Evolutionary conservation across 2,888 invertebrate species (phyloP).

Genomic region (Perizoma affinitatum): DNA sequence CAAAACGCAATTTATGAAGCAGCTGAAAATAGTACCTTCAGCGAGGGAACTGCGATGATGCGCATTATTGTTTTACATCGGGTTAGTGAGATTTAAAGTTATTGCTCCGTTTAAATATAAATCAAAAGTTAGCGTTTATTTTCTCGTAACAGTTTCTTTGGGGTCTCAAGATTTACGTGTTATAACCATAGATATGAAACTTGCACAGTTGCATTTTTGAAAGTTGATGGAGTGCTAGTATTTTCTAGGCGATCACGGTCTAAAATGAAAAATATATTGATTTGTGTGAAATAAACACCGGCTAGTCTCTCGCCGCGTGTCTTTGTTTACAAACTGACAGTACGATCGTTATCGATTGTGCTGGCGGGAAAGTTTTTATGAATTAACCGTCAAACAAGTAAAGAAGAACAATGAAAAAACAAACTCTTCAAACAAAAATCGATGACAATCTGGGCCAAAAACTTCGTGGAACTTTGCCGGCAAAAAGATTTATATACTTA

Average conservation of each 20-base stretch:
- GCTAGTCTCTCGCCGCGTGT: slow-evolving; percentile 39
- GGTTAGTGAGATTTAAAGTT: slow-evolving; percentile 58
- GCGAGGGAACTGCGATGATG: slow-evolving; percentile 56
- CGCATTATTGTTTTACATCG: slow-evolving; percentile 66
- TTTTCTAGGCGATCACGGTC: not conserved
- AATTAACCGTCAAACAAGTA: slow-evolving; percentile 85
- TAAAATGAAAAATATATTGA: not conserved
- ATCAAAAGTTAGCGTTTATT: slow-evolving; percentile 26
- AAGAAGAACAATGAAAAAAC: slow-evolving; percentile 85
- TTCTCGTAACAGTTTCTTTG: slow-evolving; percentile 19
- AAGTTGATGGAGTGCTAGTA: not conserved
- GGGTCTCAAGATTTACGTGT: slow-evolving; percentile 18
- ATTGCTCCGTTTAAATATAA: slow-evolving; percentile 39
- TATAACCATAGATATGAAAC: slow-evolving; percentile 11
- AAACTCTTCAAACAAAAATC: slow-evolving; percentile 85
- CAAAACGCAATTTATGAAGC: slow-evolving; percentile 72
- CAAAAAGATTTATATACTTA: slow-evolving; percentile 85
- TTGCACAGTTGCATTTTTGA: slow-evolving; percentile 1
- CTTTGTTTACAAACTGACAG: slow-evolving; percentile 73
- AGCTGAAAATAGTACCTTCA: slow-evolving; percentile 59
- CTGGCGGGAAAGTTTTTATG: slow-evolving; percentile 82
- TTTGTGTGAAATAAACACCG: slow-evolving; percentile 1
- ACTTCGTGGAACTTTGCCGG: slow-evolving; percentile 80
- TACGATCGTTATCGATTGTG: slow-evolving; percentile 75
- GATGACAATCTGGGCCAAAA: slow-evolving; percentile 85